Evolutionary conservation across 1,140 invertebrate genomes (phyloP).

Genomic region (Watersipora subatra): DNA sequence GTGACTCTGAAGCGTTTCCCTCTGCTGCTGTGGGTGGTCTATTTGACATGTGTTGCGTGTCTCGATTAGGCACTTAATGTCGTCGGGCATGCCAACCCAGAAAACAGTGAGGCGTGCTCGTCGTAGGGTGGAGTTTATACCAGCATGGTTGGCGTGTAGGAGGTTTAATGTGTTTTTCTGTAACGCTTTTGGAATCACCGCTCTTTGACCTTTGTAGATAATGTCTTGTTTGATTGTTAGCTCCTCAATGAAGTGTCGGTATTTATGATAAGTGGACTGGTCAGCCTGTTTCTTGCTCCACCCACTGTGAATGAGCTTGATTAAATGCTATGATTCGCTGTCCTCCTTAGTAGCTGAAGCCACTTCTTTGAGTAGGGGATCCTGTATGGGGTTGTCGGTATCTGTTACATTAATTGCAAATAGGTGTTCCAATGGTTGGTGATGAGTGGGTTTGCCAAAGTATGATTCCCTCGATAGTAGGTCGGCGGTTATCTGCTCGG

Average conservation of each 20-base stretch:
- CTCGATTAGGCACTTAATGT: not conserved
- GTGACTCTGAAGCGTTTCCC: not conserved
- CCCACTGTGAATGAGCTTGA: constrained; percentile 7
- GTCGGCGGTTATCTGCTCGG: constrained; percentile 36
- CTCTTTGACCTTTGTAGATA: constrained; percentile 8
- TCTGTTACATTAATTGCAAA: not conserved
- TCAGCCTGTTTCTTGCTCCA: constrained; percentile 9
- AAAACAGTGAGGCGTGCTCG: not conserved
- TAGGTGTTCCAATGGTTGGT: not conserved
- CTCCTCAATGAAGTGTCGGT: constrained; percentile 15
- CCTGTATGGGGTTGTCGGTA: not conserved
- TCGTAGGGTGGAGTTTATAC: not conserved
- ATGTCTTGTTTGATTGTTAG: constrained; percentile 19
- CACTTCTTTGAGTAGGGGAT: not conserved
- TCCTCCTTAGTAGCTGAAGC: not conserved
- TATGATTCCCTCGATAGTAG: constrained; percentile 11
- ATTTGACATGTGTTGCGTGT: not conserved
- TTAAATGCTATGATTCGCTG: constrained; percentile 5
- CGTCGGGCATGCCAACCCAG: not conserved
- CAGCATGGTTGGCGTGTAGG: not conserved
- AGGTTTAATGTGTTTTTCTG: not conserved
- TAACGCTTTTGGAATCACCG: not conserved
- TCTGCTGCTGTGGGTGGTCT: not conserved
- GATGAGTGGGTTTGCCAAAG: not conserved
- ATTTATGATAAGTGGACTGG: constrained; percentile 2